Conservation (phyloP, 1,140 invertebrate genomes). For the Gonatopus flavifemur region DNA sequence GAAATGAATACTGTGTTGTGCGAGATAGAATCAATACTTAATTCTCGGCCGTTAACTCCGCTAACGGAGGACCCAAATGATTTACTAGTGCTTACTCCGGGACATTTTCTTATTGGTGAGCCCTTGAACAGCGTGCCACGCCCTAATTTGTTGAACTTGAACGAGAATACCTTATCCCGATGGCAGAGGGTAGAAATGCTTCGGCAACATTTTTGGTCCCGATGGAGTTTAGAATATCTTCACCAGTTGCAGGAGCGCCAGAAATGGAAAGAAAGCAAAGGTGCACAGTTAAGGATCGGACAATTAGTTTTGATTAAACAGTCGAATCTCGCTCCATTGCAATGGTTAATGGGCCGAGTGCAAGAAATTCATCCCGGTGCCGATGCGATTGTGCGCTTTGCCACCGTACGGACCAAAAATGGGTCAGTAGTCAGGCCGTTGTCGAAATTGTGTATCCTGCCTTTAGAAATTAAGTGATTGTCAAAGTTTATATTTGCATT, state of each 20-base stretch:
- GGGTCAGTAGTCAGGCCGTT: too few species aligned
- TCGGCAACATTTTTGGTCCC: conserved; percentile 30
- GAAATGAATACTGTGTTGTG: conserved; percentile 32
- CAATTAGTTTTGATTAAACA: too few species aligned
- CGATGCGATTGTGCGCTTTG: too few species aligned
- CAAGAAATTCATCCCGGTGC: too few species aligned
- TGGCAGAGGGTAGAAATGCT: conserved; percentile 28
- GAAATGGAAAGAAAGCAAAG: conserved; percentile 37
- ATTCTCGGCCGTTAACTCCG: conserved; percentile 35
- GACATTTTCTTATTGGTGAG: conserved; percentile 40
- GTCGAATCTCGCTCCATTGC: too few species aligned
- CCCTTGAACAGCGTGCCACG: conserved; percentile 26
- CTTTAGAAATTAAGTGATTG: too few species aligned
- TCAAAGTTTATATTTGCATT: too few species aligned
- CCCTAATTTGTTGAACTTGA: background rate
- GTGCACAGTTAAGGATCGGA: too few species aligned
- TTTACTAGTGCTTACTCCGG: conserved; percentile 29
- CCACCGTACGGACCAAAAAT: too few species aligned
- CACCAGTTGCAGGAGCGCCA: conserved; percentile 19
- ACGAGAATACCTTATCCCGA: conserved; percentile 13
- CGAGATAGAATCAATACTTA: conserved; percentile 42
- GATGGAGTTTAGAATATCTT: conserved; percentile 16
- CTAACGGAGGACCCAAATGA: conserved; percentile 26
- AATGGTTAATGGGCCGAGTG: too few species aligned
- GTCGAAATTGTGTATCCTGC: too few species aligned